These are phyloP conservation scores for Lasius fuliginosus DNA, from an alignment of 2,888 invertebrate species.

Conservation along the genomic window DNA sequence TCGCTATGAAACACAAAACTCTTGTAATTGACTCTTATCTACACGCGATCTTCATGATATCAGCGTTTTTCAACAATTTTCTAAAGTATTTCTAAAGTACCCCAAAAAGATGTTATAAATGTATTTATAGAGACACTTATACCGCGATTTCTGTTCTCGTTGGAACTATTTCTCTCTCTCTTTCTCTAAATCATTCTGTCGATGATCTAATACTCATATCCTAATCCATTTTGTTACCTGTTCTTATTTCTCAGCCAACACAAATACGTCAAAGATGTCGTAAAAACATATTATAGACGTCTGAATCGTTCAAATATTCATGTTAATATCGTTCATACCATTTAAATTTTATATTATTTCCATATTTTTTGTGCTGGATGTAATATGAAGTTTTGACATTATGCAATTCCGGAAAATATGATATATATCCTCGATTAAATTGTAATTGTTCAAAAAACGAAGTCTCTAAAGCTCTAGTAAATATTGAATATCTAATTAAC, in stretches of 20 bases:
- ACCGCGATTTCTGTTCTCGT: not conserved
- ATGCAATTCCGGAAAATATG: not conserved
- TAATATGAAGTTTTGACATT: not conserved
- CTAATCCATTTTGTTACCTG: not conserved
- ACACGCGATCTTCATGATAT: not conserved
- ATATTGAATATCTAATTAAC: too few species aligned
- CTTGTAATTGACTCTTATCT: not conserved
- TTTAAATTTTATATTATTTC: not conserved
- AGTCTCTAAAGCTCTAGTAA: too few species aligned
- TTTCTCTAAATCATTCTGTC: not conserved
- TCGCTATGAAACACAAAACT: slow-evolving; percentile 38
- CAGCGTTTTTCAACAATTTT: not conserved
- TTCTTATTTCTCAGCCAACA: not conserved
- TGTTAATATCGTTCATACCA: not conserved
- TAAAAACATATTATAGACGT: not conserved
- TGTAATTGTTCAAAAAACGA: not conserved
- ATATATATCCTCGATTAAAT: not conserved
- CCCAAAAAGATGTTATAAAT: not conserved
- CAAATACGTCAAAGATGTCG: not conserved
- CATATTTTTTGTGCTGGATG: not conserved
- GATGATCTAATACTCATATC: slow-evolving; percentile 15
- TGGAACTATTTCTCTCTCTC: not conserved
- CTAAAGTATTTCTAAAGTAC: not conserved
- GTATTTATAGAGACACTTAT: not conserved
- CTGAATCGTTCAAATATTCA: not conserved